These are phyloP conservation scores for Rhaphigaster nebulosa DNA, from an alignment of 2,888 invertebrate genomes.

Conservation along the genomic window DNA sequence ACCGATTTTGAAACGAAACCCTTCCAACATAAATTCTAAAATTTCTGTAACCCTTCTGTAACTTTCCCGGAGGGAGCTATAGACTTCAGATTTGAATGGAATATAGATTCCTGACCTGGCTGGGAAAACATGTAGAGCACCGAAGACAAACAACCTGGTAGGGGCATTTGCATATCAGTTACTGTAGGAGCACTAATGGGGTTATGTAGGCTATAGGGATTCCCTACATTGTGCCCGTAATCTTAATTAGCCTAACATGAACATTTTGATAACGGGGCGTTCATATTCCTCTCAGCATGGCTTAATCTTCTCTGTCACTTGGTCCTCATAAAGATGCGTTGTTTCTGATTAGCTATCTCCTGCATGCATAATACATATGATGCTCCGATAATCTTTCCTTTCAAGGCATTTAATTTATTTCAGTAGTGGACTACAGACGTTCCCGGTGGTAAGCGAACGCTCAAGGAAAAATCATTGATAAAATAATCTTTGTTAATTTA, in stretches of 20 bases:
- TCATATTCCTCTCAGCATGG: slow-evolving; percentile 33
- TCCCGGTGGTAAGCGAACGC: too few relatives aligned
- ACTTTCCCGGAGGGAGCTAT: neutral
- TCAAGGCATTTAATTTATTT: neutral
- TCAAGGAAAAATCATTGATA: too few relatives aligned
- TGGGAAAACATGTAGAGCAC: neutral
- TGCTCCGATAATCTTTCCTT: neutral
- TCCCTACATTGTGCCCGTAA: neutral
- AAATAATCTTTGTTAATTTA: too few relatives aligned
- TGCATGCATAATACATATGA: neutral
- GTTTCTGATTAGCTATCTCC: neutral
- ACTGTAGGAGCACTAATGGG: slow-evolving; percentile 28
- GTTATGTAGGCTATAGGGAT: neutral
- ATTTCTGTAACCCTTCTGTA: too few relatives aligned
- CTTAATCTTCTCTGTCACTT: slow-evolving; percentile 23
- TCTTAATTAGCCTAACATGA: slow-evolving; percentile 35
- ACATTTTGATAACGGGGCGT: slow-evolving; percentile 26
- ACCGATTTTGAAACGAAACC: neutral
- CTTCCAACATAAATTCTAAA: neutral
- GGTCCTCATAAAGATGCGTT: slow-evolving; percentile 10
- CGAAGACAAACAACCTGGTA: slow-evolving; percentile 27
- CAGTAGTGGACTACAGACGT: too few relatives aligned
- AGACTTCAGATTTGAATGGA: neutral
- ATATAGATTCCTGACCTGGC: neutral
- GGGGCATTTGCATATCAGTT: slow-evolving; percentile 24